phyloP scores from a whole-genome alignment of 2,888 invertebrate species.

The Cartodere bifasciata region DNA sequence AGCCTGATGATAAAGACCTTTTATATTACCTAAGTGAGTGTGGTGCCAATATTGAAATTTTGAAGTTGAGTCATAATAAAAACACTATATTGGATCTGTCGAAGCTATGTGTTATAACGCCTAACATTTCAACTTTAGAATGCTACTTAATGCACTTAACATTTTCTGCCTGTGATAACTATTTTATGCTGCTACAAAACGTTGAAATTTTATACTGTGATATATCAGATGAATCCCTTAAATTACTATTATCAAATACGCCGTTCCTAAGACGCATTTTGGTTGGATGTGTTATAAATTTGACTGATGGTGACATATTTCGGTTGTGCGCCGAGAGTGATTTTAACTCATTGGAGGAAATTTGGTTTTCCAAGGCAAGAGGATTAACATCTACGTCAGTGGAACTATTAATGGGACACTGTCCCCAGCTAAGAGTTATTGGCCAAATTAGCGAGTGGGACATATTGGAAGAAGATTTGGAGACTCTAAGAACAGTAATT shows the following conservation, averaged over 20 bases:
- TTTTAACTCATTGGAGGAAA: constrained; percentile 48
- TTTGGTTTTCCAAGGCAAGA: constrained; percentile 58
- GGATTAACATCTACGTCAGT: constrained; percentile 49
- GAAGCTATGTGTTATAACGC: constrained; percentile 25
- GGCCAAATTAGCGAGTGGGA: constrained; percentile 59
- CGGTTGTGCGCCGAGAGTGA: constrained; percentile 53
- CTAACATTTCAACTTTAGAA: constrained; percentile 48
- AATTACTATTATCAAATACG: constrained; percentile 46
- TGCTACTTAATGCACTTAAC: constrained; percentile 53
- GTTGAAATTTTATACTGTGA: constrained; percentile 56
- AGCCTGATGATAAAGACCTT: constrained; percentile 49
- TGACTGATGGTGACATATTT: constrained; percentile 55
- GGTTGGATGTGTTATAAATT: constrained; percentile 50
- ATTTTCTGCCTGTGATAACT: constrained; percentile 41
- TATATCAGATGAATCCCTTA: constrained; percentile 42
- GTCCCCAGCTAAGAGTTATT: constrained; percentile 47
- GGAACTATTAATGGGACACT: constrained; percentile 53
- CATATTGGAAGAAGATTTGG: constrained; percentile 51
- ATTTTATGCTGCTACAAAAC: constrained; percentile 47
- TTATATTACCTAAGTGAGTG: constrained; percentile 41
- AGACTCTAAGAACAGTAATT: constrained; percentile 49
- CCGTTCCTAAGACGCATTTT: constrained; percentile 48
- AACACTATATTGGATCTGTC: constrained; percentile 25
- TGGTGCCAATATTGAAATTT: constrained; percentile 22
- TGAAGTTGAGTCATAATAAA: constrained; percentile 27